phyloP scores from a whole-genome alignment of 2,113 vertebrate species.

The Picathartes gymnocephalus region DNA sequence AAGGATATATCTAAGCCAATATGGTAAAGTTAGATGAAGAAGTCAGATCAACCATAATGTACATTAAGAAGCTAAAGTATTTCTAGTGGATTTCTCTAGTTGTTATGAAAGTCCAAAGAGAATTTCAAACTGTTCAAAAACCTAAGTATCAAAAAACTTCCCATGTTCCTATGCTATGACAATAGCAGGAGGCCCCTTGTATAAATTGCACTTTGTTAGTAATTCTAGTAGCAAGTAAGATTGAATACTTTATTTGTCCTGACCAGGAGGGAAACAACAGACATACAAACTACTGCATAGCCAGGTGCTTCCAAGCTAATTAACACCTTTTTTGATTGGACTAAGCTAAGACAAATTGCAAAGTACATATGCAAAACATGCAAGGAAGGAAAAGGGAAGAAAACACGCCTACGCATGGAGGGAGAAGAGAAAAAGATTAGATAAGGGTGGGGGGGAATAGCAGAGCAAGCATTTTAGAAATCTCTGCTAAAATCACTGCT shows the following conservation, averaged over 20 bases:
- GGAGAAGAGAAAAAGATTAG: neutral
- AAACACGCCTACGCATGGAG: neutral
- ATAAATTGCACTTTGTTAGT: neutral
- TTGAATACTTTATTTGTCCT: neutral
- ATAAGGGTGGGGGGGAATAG: neutral
- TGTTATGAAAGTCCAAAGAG: neutral
- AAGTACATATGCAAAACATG: neutral
- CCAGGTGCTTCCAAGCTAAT: neutral
- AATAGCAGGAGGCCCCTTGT: neutral
- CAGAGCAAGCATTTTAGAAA: neutral
- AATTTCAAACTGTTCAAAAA: neutral
- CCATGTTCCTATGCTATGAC: neutral
- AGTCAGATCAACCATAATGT: neutral
- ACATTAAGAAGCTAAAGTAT: neutral
- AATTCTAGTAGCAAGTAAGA: neutral
- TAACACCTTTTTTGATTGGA: neutral
- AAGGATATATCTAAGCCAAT: neutral
- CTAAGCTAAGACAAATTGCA: neutral
- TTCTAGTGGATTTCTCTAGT: neutral
- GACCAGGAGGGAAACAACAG: neutral
- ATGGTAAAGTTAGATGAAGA: neutral
- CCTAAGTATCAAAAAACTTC: neutral
- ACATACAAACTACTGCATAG: neutral
- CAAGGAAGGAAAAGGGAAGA: neutral
- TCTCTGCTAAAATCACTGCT: constrained; percentile 40